Evolutionary conservation across 2,888 invertebrate genomes (phyloP), one percentile per base, ranked within the genome.

Genomic region (Fabriciana adippe): DNA sequence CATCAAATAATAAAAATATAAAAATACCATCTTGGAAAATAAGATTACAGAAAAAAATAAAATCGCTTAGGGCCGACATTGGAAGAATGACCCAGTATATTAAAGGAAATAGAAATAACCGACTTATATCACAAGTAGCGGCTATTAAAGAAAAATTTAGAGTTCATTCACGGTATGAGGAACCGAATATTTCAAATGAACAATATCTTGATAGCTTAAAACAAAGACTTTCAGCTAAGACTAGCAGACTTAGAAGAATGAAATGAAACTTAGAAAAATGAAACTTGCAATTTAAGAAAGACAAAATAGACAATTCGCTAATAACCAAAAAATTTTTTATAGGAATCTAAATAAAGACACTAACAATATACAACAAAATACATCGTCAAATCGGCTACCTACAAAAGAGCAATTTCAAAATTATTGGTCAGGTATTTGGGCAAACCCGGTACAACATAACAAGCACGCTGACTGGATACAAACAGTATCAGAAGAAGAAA

Each of bases 361-460:
- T 8, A 8, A 15, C 31, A 55, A 55, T 55, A 31, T 35, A 31
- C n/a, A 55, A 8, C 26, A 14, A 0, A 14, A 13, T 14, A 14
- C 35, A 6, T 8, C 16, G 35, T 48, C n/a, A 48, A 48, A 48
- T n/a, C 13, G n/a, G 4, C 48, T 48, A 6, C 48, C 48, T 15
- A 48, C 13, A 48, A 15, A 13, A n/a, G 16, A 35, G 31, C 8
- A 3, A 31, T 4, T 41, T 14, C 55, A 16, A 16, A n/a, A 16
- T 55, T 55, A 55, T 35, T 55, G 16, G 35, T n/a, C 31, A 35
- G 15, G 55, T 55, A 55, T 55, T 35, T 55, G 55, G 35, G n/a
- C n/a, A 8, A 35, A 41, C 35, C 15, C 35, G 6, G n/a, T 35
- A 21, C 31, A 55, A 55, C 55, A 55, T 55, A 26, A 54, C 15